Evolutionary conservation across 2,797 vertebrate genomes (phyloP).

Genomic region (Pantherophis alleghaniensis): DNA sequence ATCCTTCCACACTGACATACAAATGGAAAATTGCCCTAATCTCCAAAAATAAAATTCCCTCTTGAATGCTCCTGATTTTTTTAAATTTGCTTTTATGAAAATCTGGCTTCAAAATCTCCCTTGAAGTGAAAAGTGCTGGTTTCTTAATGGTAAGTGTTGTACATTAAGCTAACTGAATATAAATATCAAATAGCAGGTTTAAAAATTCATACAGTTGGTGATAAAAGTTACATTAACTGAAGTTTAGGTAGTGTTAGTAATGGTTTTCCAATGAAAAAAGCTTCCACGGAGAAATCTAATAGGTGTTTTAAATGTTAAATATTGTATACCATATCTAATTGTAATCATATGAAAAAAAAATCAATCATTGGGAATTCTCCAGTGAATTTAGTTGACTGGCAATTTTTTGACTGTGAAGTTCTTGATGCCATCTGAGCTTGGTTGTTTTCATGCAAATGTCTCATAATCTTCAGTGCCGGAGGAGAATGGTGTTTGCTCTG

Average conservation of each 20-base stretch:
- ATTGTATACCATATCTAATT: neutral
- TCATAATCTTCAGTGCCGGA: neutral
- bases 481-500: neutral
- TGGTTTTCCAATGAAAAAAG: neutral
- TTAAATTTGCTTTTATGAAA: neutral
- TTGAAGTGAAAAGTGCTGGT: neutral
- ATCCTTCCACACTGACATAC: neutral
- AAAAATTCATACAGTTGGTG: neutral
- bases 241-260: neutral
- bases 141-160: neutral
- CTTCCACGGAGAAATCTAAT: neutral
- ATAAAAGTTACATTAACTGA: neutral
- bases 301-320: neutral
- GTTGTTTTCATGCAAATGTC: neutral
- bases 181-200: constrained; percentile 4
- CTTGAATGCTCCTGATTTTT: neutral
- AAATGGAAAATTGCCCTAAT: neutral
- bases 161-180: neutral
- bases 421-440: neutral
- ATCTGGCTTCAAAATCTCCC: neutral
- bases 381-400: neutral
- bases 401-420: neutral
- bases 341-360: neutral
- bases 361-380: neutral
- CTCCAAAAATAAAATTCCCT: neutral